These are phyloP conservation scores for Drosophila lini DNA, from an alignment of 1,140 invertebrate species.

Conservation along the genomic window DNA sequence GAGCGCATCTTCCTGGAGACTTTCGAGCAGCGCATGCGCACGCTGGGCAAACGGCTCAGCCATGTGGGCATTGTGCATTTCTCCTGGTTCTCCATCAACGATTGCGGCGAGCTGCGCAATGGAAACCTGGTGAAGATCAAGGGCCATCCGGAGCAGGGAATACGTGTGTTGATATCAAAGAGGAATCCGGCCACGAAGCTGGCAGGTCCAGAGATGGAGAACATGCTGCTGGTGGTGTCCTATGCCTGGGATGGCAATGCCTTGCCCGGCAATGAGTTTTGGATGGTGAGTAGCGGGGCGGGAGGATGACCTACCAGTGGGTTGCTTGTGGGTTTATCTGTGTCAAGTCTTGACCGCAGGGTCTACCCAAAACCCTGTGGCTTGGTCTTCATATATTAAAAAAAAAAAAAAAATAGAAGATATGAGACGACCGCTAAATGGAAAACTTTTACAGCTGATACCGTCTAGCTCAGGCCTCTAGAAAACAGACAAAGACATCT, in stretches of 20 bases:
- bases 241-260: slow-evolving; percentile 90
- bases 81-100: slow-evolving; percentile 69
- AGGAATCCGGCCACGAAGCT: slow-evolving; percentile 74
- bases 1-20: slow-evolving; percentile 79
- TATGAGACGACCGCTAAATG: background rate
- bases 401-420: too few species aligned
- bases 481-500: too few species aligned
- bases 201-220: slow-evolving; percentile 16
- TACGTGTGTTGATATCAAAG: slow-evolving; percentile 65
- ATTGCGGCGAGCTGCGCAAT: slow-evolving; percentile 55
- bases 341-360: background rate
- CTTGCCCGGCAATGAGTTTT: slow-evolving; percentile 88
- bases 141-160: slow-evolving; percentile 64
- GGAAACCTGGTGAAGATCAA: slow-evolving; percentile 44
- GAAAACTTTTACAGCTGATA: background rate
- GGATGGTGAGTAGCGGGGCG: slow-evolving; percentile 72
- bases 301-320: background rate
- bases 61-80: slow-evolving; percentile 77
- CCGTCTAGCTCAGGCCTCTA: background rate
- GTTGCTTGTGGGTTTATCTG: background rate
- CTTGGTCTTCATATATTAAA: background rate
- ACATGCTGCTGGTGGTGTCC: slow-evolving; percentile 86
- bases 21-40: slow-evolving; percentile 72
- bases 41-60: slow-evolving; percentile 47
- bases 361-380: background rate